Conservation (phyloP, 2,113 vertebrate genomes). For the Isurus oxyrinchus region DNA sequence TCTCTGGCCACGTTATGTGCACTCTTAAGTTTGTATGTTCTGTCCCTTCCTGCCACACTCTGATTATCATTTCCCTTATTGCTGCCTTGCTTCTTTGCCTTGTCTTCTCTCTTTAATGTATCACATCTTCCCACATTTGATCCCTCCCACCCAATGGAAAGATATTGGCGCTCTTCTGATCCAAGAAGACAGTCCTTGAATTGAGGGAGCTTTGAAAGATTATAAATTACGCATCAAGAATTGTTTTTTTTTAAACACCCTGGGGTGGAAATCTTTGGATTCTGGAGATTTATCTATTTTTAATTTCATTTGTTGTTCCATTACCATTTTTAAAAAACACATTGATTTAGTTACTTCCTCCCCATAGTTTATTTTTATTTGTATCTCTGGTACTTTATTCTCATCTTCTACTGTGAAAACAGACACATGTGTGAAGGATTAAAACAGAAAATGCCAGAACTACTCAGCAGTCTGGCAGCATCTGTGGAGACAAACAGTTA, state of each 20-base stretch:
- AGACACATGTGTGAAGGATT: not conserved
- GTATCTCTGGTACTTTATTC: not conserved
- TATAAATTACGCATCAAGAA: too few relatives aligned
- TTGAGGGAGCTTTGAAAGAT: not conserved
- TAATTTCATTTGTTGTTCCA: not conserved
- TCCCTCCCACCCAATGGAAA: not conserved
- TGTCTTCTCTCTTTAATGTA: too few relatives aligned
- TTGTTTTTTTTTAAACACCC: not conserved
- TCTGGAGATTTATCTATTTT: not conserved
- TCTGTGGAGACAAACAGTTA: not conserved
- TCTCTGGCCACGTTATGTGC: too few relatives aligned
- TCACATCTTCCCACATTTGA: too few relatives aligned
- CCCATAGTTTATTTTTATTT: not conserved
- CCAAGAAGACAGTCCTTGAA: not conserved
- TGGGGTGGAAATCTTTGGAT: not conserved
- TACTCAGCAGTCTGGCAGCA: too few relatives aligned
- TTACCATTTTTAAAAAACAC: not conserved
- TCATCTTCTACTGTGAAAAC: not conserved
- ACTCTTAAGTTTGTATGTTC: too few relatives aligned
- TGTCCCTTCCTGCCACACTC: too few relatives aligned
- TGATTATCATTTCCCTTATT: too few relatives aligned
- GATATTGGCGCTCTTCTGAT: not conserved
- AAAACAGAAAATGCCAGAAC: too few relatives aligned
- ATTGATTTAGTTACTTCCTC: not conserved
- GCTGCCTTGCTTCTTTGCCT: too few relatives aligned